Conservation (phyloP, 2,113 vertebrate genomes). For the Cranoglanis bouderius region DNA sequence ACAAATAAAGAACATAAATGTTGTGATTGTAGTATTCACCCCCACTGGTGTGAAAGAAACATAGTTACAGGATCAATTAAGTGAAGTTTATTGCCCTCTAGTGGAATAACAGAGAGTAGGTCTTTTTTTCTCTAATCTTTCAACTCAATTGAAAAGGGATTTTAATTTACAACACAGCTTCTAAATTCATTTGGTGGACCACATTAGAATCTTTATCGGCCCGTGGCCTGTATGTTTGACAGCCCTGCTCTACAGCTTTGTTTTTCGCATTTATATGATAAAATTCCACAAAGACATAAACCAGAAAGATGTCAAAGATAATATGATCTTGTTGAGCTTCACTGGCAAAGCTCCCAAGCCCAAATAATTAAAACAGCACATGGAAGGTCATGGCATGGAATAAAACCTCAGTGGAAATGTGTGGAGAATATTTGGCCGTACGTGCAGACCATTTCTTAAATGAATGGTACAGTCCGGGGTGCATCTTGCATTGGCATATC, state of each 20-base stretch:
- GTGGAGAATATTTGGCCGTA: neutral
- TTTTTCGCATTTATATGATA: neutral
- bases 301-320: neutral
- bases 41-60: neutral
- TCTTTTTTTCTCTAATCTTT: neutral
- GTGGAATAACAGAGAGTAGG: neutral
- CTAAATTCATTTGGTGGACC: neutral
- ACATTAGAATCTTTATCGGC: neutral
- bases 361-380: neutral
- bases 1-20: neutral
- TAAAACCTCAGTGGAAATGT: neutral
- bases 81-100: neutral
- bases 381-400: neutral
- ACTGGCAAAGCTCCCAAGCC: neutral
- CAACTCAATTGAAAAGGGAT: neutral
- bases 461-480: neutral
- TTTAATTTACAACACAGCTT: neutral
- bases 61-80: neutral
- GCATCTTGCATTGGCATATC: neutral
- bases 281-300: neutral
- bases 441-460: neutral
- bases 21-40: neutral
- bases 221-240: neutral
- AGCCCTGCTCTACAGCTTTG: neutral
- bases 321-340: neutral